Conservation (phyloP, 2,113 vertebrate species). For the Phaethornis superciliosus region DNA sequence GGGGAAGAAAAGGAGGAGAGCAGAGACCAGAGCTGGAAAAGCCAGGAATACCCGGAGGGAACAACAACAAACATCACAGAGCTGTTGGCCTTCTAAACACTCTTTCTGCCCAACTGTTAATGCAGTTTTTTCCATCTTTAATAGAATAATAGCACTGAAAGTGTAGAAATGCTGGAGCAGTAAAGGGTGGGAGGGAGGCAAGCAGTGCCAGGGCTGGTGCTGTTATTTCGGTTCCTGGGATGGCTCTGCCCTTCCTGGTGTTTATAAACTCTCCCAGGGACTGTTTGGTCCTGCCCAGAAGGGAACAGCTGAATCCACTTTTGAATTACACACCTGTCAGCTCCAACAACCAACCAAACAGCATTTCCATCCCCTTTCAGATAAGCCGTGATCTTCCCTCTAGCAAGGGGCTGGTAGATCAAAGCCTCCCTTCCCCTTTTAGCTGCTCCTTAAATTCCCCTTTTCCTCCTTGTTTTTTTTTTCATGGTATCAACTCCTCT, state of each 20-base stretch:
- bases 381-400: background rate
- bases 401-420: background rate
- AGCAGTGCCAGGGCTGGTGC: accelerated
- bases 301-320: background rate
- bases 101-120: background rate
- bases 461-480: background rate
- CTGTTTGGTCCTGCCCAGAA: accelerated
- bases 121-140: background rate
- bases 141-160: background rate
- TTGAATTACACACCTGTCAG: background rate
- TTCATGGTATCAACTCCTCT: background rate
- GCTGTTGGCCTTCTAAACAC: accelerated
- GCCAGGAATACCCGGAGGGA: too few relatives aligned
- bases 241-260: accelerated
- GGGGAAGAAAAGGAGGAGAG: too few relatives aligned
- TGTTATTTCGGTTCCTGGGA: background rate
- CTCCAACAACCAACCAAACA: too few relatives aligned
- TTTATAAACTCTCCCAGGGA: background rate
- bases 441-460: background rate
- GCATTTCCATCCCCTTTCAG: background rate
- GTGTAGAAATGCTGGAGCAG: background rate
- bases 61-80: too few relatives aligned
- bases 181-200: background rate
- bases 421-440: background rate
- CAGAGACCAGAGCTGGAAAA: too few relatives aligned